Base-by-base conservation (phyloP, 2,113 vertebrate genomes). In the Mormoops blainvillei region DNA sequence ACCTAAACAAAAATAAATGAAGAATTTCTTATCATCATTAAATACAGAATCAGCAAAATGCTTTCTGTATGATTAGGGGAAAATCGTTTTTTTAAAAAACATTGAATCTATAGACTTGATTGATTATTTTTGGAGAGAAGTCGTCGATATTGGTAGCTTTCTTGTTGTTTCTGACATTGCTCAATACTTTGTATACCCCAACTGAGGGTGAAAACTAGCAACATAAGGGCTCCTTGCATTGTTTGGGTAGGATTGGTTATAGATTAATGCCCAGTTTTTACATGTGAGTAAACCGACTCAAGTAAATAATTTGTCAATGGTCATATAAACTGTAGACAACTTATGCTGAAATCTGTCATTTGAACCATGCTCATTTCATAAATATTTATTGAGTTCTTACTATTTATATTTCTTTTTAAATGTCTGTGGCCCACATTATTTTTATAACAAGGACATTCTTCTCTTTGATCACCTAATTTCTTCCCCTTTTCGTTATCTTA, bases 401-500 rank as follows among this genome's bases (percentile, higher is more conserved):
- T 93, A 43, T 78, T 91, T 92, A 38, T 50, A 87, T 38, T 91
- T 91, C 28, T 96, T 93, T 92, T 84, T 52, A 89, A 89, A 84
- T 95, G 26, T 91, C 38, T 90, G 0, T 87, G 65, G 24, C 11
- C 38, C 31, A n/a, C 36, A 58, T 95, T 97, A 86, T 83, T 95
- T 97, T 96, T 96, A 87, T 54, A 94, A 82, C 68, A 97, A 82
- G 20, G 67, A 0, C 41, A 77, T 48, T 96, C 52, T 92, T 89
- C 31, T 73, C 22, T 90, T 92, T 89, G 28, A 90, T 87, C n/a
- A 95, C 58, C 26, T 85, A 56, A 73, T 94, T 96, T 93, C 61
- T 93, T 96, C 31, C 67, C 11, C 84, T 24, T 82, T 96, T 89
- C 76, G 54, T 94, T 81, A 24, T 82, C 22, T 92, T 96, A 43